A percentile compares a stretch with the other conserved stretches of the same genome.
phyloP scores from a whole-genome alignment of 2,888 invertebrate genomes.

The Pherbina coryleti region DNA sequence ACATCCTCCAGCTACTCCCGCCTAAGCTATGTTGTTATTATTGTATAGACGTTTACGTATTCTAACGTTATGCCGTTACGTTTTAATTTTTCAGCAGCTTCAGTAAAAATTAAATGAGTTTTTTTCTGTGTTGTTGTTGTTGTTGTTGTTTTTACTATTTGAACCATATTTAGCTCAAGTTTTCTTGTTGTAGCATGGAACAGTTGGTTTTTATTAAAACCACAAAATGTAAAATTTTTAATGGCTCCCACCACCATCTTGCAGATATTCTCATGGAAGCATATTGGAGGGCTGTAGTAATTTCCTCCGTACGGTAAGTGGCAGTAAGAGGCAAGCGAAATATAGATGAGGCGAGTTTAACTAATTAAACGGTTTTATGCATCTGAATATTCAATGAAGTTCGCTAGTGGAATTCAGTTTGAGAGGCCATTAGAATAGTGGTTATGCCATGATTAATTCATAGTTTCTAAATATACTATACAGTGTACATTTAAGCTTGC shows the following conservation, averaged over 20 bases:
- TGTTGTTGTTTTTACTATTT: neutral
- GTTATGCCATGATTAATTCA: too few species aligned
- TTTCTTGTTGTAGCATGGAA: neutral
- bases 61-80: neutral
- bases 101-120: neutral
- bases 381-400: neutral
- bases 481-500: too few species aligned
- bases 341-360: neutral
- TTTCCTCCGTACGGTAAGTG: too few species aligned
- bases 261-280: neutral
- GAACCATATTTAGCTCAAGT: neutral
- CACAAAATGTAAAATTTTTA: slow-evolving; percentile 16
- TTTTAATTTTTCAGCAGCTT: neutral
- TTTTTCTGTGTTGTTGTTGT: neutral
- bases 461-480: too few species aligned
- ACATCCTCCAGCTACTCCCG: neutral
- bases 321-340: too few species aligned
- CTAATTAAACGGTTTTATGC: slow-evolving; percentile 12
- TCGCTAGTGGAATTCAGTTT: neutral
- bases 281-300: neutral
- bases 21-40: too few species aligned
- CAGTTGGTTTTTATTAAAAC: slow-evolving; percentile 21
- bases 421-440: neutral
- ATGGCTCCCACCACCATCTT: slow-evolving; percentile 2
- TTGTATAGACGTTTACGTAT: too few species aligned